Evolutionary conservation across 2,797 vertebrate genomes (phyloP), one percentile per base, ranked within the genome.

Genomic region (Melanotaenia trifasciata): DNA sequence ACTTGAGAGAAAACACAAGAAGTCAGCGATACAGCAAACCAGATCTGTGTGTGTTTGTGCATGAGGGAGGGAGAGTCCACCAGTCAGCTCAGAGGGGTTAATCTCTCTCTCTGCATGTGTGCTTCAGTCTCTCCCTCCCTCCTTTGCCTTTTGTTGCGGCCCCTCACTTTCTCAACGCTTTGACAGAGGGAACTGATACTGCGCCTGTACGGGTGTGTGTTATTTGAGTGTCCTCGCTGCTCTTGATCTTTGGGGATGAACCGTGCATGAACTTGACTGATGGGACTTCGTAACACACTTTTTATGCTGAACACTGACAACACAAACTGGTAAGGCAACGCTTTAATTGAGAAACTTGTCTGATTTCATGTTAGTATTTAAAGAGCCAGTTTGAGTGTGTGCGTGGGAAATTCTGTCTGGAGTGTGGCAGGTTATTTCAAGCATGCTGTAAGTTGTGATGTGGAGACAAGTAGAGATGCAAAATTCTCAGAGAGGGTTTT

Each of bases 101-200:
- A 90, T 87, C 87, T 87, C 75, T 81, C 84, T 51, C 63, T 74
- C 80, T 33, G 20, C 67, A 79, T 74, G 35, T 18, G 76, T 72
- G 73, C 24, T 63, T 80, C 74, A 63, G 69, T 88, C 83, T 50
- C 84, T 90, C 88, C 79, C 87, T 85, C 83, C 76, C 80, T 90
- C 75, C 67, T 53, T 81, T 82, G 81, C 80, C 90, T 94, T 91
- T 93, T 91, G 88, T 89, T 93, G 89, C 84, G 81, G 90, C 91
- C 89, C 88, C 89, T 90, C 80, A 90, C 88, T 93, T 90, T 87
- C 73, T 84, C 90, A 88, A 82, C 78, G 85, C 87, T 92, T 83
- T 80, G 85, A 81, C 79, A 82, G 84, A 86, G 78, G 89, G 90
- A 91, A 91, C 82, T 80, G 88, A 90, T 90, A 83, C 81, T 66